Base-by-base conservation (phyloP, 2,888 invertebrate genomes). In the Limenitis camilla region DNA sequence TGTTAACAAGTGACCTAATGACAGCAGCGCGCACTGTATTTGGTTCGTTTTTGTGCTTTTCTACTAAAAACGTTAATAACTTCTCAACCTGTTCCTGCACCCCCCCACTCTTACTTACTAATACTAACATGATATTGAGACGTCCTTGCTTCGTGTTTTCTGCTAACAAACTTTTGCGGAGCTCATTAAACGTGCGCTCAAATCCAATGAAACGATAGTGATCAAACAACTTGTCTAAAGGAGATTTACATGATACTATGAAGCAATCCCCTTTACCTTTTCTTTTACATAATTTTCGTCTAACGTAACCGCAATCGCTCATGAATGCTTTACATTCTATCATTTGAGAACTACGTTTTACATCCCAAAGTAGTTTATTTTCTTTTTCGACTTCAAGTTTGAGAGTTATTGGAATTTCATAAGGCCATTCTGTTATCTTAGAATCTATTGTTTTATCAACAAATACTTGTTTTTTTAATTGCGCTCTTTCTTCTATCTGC, bases 31-130 rank as follows among this genome's bases (percentile, higher is more conserved):
- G 71, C 2, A 76, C 58, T 36, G 76, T 72, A 0, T 61, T 62
- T 0, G 81, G 72, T 46, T 83, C 83, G 40, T 83, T 81, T 8
- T 45, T 57, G 45, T 78, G 71, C 35, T 61, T 65, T 11, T 63
- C 57, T 7, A 72, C 62, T 0, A 82, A 43, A 10, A 66, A 60
- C 36, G 67, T 62, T 38, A 82, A 52, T 19, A 83, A 55, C 28
- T 66, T 61, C 4, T 68, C 65, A 1, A 81, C 60, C 39, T 68
- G 64, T 2, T 71, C 71, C 5, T 56, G 58, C 28, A 69, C 65
- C 0, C 77, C 75, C 4, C 79, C 81, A 28, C 66, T 77, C 54
- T 83, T 84, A 55, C 81, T 83, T 0, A 83, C 72, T 29, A 84
- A 65, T 4, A 83, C 81, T 2, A 81, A 61, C 51, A 83, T 65